Percentiles rank a stretch among this genome's conserved stretches.
Conservation (phyloP, 2,113 vertebrate genomes). For the Megaceryle maxima region DNA sequence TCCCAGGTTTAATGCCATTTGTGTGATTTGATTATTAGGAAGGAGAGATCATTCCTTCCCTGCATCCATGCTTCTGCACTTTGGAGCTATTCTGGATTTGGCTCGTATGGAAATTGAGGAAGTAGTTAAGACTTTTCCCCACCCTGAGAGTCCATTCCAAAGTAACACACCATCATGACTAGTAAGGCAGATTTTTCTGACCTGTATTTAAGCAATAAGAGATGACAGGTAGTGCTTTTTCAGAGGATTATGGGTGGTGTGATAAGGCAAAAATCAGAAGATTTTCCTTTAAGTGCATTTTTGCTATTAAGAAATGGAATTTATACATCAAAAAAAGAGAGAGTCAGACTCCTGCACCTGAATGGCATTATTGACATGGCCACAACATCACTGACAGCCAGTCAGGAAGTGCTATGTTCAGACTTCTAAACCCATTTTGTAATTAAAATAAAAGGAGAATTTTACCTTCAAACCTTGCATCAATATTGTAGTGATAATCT, state of each 20-base stretch:
- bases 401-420: not conserved
- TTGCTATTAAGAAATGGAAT: constrained; percentile 38
- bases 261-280: constrained; percentile 11
- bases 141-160: not conserved
- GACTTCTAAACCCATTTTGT: constrained; percentile 16
- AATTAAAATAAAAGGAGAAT: not conserved
- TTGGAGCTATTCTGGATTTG: not conserved
- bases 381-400: constrained; percentile 5
- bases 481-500: not conserved
- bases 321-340: constrained; percentile 23
- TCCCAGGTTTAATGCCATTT: not conserved
- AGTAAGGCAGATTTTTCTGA: not conserved
- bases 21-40: not conserved
- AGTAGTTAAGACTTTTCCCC: not conserved
- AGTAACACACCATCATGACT: not conserved
- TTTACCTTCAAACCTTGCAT: not conserved
- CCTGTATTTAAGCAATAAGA: constrained; percentile 34
- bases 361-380: not conserved
- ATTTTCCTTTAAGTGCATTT: constrained; percentile 24
- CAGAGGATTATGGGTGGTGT: constrained; percentile 13
- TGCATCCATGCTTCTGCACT: not conserved
- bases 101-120: not conserved
- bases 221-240: constrained; percentile 42
- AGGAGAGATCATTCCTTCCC: not conserved
- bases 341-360: constrained; percentile 15